These are phyloP conservation scores for Pteruthius melanotis DNA, from an alignment of 2,113 vertebrate genomes.

Conservation along the genomic window DNA sequence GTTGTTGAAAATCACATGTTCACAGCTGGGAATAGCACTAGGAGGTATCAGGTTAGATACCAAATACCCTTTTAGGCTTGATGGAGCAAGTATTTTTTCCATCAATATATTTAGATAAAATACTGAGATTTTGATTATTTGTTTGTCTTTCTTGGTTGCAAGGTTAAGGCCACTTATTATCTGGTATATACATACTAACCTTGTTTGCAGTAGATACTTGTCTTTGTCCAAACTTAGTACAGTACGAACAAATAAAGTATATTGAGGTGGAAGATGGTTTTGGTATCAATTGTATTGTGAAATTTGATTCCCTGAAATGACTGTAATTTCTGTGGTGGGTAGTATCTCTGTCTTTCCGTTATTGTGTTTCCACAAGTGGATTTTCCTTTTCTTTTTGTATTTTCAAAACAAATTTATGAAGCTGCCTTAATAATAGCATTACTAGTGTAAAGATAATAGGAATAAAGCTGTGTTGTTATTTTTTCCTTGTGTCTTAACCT, in stretches of 20 bases:
- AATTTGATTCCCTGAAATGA: neutral
- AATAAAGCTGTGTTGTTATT: neutral
- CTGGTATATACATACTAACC: neutral
- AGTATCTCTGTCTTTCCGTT: neutral
- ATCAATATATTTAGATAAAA: neutral
- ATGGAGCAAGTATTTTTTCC: neutral
- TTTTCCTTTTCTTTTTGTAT: neutral
- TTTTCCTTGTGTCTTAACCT: neutral
- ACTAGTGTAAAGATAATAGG: neutral
- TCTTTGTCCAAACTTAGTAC: neutral
- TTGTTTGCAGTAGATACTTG: neutral
- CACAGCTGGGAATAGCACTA: neutral
- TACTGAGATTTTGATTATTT: neutral
- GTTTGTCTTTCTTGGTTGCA: neutral
- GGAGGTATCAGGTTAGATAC: neutral
- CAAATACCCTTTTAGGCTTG: neutral
- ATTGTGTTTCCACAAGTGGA: neutral
- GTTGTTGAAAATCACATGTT: neutral
- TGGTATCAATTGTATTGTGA: neutral
- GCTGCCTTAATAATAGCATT: neutral
- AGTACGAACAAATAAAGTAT: neutral
- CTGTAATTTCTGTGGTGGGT: neutral
- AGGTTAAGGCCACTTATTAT: neutral
- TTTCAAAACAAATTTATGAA: neutral
- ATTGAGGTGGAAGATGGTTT: neutral